Conservation (phyloP, 1,140 invertebrate species). For the Batillaria attramentaria region DNA sequence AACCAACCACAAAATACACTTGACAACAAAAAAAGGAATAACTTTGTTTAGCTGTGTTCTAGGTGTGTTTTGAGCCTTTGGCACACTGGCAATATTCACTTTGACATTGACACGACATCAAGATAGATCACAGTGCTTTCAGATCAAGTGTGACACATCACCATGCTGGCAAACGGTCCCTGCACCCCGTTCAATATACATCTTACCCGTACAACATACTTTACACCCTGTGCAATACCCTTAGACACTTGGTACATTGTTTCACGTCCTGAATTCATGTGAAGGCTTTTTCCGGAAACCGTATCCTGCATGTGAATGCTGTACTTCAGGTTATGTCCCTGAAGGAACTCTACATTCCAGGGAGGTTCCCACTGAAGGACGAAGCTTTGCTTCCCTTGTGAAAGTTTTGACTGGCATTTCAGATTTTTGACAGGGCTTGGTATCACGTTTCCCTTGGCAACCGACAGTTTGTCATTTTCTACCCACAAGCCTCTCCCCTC, state of each 20-base stretch:
- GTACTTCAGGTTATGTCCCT: constrained; percentile 44
- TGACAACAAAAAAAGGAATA: too few relatives aligned
- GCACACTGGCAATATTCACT: too few relatives aligned
- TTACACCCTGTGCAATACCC: not conserved
- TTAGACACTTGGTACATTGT: not conserved
- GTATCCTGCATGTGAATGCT: constrained; percentile 49
- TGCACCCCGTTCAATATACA: constrained; percentile 33
- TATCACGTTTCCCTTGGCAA: constrained; percentile 31
- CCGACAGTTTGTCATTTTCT: not conserved
- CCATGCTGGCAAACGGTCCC: constrained; percentile 33
- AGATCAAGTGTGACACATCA: constrained; percentile 7
- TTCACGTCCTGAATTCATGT: not conserved
- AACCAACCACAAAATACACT: too few relatives aligned
- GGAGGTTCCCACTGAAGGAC: constrained; percentile 44
- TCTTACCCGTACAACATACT: constrained; percentile 41
- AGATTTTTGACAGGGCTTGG: constrained; percentile 28
- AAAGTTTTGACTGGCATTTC: constrained; percentile 11
- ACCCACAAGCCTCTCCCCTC: not conserved
- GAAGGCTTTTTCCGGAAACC: not conserved
- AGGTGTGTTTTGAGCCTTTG: too few relatives aligned
- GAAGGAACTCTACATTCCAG: constrained; percentile 46
- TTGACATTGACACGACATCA: too few relatives aligned
- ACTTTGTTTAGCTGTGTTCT: too few relatives aligned
- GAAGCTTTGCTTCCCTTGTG: constrained; percentile 15
- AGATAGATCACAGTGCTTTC: too few relatives aligned